Evolutionary conservation across 2,797 vertebrate species (phyloP).

Genomic region (Thaleichthys pacificus): DNA sequence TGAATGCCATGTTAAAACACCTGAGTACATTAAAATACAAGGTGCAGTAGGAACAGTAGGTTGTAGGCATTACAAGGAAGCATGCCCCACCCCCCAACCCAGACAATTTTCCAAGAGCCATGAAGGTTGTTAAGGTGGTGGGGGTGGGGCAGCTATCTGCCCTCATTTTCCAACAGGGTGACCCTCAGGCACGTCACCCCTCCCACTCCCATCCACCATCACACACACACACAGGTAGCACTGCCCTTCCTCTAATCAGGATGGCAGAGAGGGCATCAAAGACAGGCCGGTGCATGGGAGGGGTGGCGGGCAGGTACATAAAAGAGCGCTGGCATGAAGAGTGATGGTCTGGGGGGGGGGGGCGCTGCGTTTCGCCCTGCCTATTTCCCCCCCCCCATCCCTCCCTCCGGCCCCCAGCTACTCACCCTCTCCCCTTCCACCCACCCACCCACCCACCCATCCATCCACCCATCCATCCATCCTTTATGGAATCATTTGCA

Average conservation of each 20-base stretch:
- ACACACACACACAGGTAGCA: slow-evolving; percentile 11
- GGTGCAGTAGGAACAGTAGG: no score
- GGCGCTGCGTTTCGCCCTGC: slow-evolving; percentile 36
- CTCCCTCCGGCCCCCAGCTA: not conserved
- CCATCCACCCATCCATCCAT: slow-evolving; percentile 50
- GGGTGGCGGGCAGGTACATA: slow-evolving; percentile 55
- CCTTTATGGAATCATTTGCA: slow-evolving; percentile 73
- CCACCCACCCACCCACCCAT: slow-evolving; percentile 46
- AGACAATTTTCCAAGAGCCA: not conserved
- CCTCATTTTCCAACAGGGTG: slow-evolving; percentile 6
- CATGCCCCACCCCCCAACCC: no score
- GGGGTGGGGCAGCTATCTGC: slow-evolving; percentile 5
- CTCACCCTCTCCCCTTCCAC: slow-evolving; percentile 37
- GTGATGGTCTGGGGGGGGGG: slow-evolving; percentile 54
- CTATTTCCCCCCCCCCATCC: slow-evolving; percentile 37
- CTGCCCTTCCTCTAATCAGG: slow-evolving; percentile 62
- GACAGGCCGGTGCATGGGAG: slow-evolving; percentile 24
- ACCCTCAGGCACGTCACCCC: not conserved
- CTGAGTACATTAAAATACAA: no score
- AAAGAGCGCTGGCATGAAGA: slow-evolving; percentile 65
- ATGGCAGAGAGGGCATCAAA: slow-evolving; percentile 37
- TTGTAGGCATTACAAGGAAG: no score
- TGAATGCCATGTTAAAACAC: no score
- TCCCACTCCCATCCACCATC: not conserved
- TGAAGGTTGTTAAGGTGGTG: not conserved